Percentiles rank a stretch among this genome's conserved stretches.
These are phyloP conservation scores for Nannoperca obscura DNA, from an alignment of 2,797 vertebrate genomes.

Conservation along the genomic window DNA sequence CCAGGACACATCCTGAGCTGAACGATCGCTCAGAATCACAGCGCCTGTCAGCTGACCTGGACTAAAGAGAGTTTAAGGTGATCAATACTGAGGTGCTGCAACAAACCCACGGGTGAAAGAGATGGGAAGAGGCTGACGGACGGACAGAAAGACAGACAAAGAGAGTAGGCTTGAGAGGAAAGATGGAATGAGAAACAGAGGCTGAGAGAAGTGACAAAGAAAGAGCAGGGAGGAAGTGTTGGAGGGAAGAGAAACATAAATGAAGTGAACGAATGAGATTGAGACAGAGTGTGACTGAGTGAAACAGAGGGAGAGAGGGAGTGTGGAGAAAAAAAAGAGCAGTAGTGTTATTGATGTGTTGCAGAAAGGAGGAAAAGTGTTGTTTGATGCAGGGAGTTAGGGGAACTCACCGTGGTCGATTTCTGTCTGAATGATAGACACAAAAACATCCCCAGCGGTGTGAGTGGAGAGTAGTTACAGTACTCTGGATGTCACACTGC, in stretches of 20 bases:
- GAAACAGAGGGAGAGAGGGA: conserved; percentile 15
- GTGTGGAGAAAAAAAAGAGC: conserved; percentile 17
- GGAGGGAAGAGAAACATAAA: conserved; percentile 22
- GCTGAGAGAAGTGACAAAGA: conserved; percentile 20
- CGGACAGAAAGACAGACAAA: not conserved
- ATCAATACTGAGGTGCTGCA: conserved; percentile 61
- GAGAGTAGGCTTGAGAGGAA: not conserved
- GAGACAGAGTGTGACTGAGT: conserved; percentile 28
- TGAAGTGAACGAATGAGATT: conserved; percentile 31
- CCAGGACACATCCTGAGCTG: conserved; percentile 31
- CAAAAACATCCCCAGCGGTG: conserved; percentile 41
- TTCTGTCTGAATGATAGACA: conserved; percentile 59
- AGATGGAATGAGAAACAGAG: not conserved
- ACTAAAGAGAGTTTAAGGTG: conserved; percentile 54
- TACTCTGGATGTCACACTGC: conserved; percentile 40
- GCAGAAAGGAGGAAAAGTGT: conserved; percentile 51
- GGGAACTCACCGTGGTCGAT: conserved; percentile 45
- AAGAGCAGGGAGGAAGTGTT: conserved; percentile 23
- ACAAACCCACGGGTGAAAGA: conserved; percentile 33
- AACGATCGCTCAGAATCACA: conserved; percentile 47
- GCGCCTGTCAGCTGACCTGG: conserved; percentile 46
- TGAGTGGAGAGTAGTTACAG: conserved; percentile 42
- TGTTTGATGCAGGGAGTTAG: conserved; percentile 56
- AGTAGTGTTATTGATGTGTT: conserved; percentile 56
- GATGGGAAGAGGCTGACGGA: conserved; percentile 28